Percentiles rank a stretch among this genome's conserved stretches.
These are phyloP conservation scores for Galerucella nymphaeae DNA, from an alignment of 2,888 invertebrate species.

Conservation along the genomic window DNA sequence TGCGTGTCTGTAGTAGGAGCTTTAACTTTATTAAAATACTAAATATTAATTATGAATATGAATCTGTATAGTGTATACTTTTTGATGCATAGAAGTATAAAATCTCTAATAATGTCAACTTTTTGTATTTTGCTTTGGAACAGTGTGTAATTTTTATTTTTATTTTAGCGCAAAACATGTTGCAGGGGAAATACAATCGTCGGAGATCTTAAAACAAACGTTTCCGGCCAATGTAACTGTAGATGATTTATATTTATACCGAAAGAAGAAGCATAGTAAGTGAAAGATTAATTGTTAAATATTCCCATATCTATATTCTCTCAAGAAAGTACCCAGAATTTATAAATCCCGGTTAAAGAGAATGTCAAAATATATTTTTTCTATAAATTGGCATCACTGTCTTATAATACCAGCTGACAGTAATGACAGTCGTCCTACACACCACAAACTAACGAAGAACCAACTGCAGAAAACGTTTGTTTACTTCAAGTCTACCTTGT, in stretches of 20 bases:
- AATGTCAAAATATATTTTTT: too few species aligned
- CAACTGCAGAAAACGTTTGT: too few species aligned
- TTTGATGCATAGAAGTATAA: too few species aligned
- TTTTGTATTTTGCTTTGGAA: not conserved
- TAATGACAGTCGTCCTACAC: too few species aligned
- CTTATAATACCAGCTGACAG: too few species aligned
- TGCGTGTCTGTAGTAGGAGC: not conserved
- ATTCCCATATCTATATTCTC: not conserved
- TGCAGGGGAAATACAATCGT: constrained; percentile 1
- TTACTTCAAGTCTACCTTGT: too few species aligned
- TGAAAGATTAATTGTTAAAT: not conserved
- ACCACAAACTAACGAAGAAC: too few species aligned
- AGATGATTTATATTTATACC: constrained; percentile 67
- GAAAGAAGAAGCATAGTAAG: constrained; percentile 64
- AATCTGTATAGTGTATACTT: too few species aligned
- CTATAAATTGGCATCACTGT: too few species aligned
- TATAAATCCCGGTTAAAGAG: too few species aligned
- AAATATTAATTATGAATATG: not conserved
- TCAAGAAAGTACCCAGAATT: too few species aligned
- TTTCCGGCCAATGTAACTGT: constrained; percentile 68
- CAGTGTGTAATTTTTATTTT: not conserved
- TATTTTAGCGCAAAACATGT: constrained; percentile 25
- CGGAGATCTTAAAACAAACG: constrained; percentile 48
- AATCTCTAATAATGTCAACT: not conserved
- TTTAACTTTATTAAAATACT: not conserved